Evolutionary conservation across 2,113 vertebrate genomes (phyloP).

Genomic region (Pelecanoides urinatrix): DNA sequence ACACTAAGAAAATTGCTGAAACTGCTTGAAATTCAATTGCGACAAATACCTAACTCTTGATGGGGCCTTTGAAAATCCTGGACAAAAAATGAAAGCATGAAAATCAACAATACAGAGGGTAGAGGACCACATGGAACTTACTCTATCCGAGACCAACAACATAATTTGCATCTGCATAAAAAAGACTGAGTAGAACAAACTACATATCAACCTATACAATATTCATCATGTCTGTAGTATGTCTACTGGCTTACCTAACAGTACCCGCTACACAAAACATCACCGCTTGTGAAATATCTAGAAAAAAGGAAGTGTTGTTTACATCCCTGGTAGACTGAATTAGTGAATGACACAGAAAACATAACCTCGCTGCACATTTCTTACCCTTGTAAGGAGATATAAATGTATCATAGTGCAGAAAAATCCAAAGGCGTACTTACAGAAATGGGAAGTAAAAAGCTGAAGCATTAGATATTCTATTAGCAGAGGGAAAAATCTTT

Average conservation of each 20-base stretch:
- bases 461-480: not conserved
- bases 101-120: not conserved
- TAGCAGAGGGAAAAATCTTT: not conserved
- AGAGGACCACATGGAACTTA: not conserved
- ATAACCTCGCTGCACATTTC: not conserved
- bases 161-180: not conserved
- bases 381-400: not conserved
- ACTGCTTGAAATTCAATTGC: not conserved
- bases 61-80: not conserved
- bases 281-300: not conserved
- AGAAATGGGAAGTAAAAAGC: constrained; percentile 1
- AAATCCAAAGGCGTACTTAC: not conserved
- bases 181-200: not conserved
- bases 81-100: not conserved
- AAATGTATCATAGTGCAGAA: not conserved
- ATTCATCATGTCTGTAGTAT: not conserved
- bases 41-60: not conserved
- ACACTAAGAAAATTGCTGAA: not conserved
- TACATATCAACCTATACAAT: not conserved
- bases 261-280: not conserved
- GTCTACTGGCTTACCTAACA: not conserved
- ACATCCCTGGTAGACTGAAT: not conserved
- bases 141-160: not conserved
- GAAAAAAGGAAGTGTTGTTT: not conserved
- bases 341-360: not conserved